These are phyloP conservation scores for Prorops nasuta DNA, from an alignment of 1,140 invertebrate species.

Conservation along the genomic window DNA sequence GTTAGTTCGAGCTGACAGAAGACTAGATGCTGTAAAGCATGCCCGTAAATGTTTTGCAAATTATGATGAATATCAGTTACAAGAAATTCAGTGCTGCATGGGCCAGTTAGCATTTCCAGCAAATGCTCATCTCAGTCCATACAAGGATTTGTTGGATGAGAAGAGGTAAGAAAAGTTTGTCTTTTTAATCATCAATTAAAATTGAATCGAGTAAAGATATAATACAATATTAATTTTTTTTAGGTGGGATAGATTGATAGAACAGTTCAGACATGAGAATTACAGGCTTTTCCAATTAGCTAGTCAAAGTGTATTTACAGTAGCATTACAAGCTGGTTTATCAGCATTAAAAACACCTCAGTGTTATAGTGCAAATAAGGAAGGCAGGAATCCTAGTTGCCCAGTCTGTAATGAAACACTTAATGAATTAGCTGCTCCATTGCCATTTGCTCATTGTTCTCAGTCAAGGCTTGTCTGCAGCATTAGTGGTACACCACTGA, in stretches of 20 bases:
- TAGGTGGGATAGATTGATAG: constrained; percentile 81
- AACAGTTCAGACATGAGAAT: constrained; percentile 91
- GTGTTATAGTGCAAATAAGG: constrained; percentile 67
- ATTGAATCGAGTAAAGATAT: neutral
- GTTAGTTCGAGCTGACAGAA: constrained; percentile 79
- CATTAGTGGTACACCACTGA: constrained; percentile 88
- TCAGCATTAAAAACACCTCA: constrained; percentile 94
- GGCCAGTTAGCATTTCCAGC: constrained; percentile 88
- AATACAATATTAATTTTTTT: constrained; percentile 7
- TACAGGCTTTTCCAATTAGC: constrained; percentile 92
- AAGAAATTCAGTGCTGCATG: constrained; percentile 92
- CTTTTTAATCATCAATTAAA: neutral
- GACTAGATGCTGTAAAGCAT: constrained; percentile 90
- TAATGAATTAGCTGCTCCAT: constrained; percentile 78
- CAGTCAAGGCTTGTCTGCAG: constrained; percentile 91
- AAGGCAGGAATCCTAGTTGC: constrained; percentile 79
- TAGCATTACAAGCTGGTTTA: constrained; percentile 87
- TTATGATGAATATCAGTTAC: constrained; percentile 82
- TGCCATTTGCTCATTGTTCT: constrained; percentile 95
- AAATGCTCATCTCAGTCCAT: constrained; percentile 71
- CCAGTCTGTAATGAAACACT: constrained; percentile 90
- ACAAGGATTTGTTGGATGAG: constrained; percentile 69
- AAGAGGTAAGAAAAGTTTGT: constrained; percentile 46
- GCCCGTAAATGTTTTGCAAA: constrained; percentile 89
- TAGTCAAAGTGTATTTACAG: constrained; percentile 86